Percentiles rank a stretch among this genome's conserved stretches.
phyloP scores from a whole-genome alignment of 2,888 invertebrate species.

The Euzetes globulus region DNA sequence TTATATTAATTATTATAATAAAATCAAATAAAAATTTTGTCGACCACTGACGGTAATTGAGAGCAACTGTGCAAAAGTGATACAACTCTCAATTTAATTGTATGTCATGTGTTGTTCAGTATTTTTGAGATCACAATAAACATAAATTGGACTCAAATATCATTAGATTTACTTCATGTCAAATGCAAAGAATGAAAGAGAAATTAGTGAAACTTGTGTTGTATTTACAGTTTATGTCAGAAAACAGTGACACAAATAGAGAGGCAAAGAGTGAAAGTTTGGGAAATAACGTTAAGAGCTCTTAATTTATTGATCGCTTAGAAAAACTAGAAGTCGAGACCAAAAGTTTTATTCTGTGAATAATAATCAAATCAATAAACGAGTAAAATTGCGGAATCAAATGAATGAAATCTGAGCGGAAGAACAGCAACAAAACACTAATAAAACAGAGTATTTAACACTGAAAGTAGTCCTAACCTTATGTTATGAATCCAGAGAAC shows the following conservation, averaged over 20 bases:
- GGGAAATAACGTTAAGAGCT: neutral
- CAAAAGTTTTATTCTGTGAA: slow-evolving; percentile 9
- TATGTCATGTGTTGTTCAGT: slow-evolving; percentile 11
- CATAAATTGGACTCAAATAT: slow-evolving; percentile 25
- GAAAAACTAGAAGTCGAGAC: neutral
- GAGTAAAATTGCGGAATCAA: neutral
- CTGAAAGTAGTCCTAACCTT: neutral
- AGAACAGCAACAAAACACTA: neutral
- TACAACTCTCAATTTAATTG: neutral
- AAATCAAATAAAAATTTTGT: neutral
- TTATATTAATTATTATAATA: neutral
- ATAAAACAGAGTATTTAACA: slow-evolving; percentile 9
- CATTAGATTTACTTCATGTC: slow-evolving; percentile 20
- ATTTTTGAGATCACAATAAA: slow-evolving; percentile 16
- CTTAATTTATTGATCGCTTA: slow-evolving; percentile 1
- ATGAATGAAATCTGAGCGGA: neutral
- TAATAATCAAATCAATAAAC: neutral
- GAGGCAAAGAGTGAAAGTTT: neutral
- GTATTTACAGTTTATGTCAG: neutral
- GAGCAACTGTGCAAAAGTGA: neutral
- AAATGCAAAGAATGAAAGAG: slow-evolving; percentile 12
- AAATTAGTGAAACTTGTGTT: slow-evolving; percentile 1
- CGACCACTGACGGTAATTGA: neutral
- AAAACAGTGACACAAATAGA: neutral
- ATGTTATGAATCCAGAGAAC: neutral